Conservation (phyloP, 2,888 invertebrate genomes). For the Frankliniella intonsa region DNA sequence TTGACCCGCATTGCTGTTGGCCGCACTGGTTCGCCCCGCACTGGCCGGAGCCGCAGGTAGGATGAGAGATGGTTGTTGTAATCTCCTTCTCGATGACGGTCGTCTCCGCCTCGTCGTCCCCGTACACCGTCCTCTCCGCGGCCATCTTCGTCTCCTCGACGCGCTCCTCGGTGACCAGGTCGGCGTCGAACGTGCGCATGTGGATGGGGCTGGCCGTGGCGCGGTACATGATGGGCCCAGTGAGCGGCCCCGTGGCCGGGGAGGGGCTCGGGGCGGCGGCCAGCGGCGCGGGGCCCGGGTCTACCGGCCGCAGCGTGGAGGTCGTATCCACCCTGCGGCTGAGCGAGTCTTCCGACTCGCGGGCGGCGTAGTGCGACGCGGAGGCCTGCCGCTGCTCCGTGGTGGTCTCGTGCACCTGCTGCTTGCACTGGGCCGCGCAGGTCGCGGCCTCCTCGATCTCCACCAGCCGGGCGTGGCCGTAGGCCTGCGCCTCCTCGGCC, state of each 20-base stretch:
- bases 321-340: background rate
- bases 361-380: background rate
- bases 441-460: background rate
- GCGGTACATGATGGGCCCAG: constrained; percentile 8
- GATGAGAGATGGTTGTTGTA: background rate
- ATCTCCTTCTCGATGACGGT: constrained; percentile 14
- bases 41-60: background rate
- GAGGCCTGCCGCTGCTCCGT: background rate
- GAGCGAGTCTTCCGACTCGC: background rate
- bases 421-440: background rate
- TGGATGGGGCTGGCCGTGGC: constrained; percentile 25
- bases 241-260: background rate
- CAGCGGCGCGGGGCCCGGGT: background rate
- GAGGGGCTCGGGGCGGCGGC: background rate
- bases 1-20: background rate
- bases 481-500: background rate
- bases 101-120: background rate
- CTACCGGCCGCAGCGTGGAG: background rate
- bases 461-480: background rate
- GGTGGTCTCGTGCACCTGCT: background rate
- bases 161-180: background rate
- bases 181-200: constrained; percentile 4
- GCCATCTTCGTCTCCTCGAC: constrained; percentile 18
- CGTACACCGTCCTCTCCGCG: background rate
- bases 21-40: background rate